A percentile compares a stretch with the other conserved stretches of the same genome.
phyloP scores from a whole-genome alignment of 2,797 vertebrate genomes.

The Myotis pilosus region DNA sequence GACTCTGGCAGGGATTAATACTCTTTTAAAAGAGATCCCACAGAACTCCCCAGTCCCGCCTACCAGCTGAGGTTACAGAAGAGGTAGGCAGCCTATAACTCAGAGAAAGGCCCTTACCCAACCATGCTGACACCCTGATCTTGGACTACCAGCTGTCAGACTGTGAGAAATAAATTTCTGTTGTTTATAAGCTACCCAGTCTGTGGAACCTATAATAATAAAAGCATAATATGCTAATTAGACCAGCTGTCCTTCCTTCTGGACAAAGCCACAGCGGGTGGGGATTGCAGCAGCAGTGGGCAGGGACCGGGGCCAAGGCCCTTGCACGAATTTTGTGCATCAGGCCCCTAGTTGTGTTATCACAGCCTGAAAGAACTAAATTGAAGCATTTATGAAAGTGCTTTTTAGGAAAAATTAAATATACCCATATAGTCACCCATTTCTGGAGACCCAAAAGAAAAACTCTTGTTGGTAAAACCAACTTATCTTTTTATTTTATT shows the following conservation, averaged over 20 bases:
- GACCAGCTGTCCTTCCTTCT: no score
- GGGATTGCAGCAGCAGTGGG: no score
- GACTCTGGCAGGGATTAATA: neutral
- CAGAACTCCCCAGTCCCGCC: neutral
- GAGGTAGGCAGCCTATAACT: neutral
- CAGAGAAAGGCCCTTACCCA: no score
- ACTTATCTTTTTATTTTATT: neutral
- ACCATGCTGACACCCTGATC: neutral
- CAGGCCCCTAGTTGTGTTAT: neutral
- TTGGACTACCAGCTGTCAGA: neutral
- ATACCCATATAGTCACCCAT: neutral
- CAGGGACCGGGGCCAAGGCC: no score
- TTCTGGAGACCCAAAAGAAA: slow-evolving; percentile 20
- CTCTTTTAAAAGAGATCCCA: neutral
- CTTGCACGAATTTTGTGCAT: no score
- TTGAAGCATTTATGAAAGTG: neutral
- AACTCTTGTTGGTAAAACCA: neutral
- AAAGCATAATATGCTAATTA: no score
- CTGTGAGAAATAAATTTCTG: neutral
- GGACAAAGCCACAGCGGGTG: no score
- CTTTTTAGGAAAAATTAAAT: slow-evolving; percentile 2
- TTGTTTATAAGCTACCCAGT: neutral
- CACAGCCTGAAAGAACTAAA: neutral
- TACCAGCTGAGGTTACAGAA: neutral
- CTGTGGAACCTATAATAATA: neutral